phyloP scores from a whole-genome alignment of 2,888 invertebrate species.

The Acanthopleura granulata region DNA sequence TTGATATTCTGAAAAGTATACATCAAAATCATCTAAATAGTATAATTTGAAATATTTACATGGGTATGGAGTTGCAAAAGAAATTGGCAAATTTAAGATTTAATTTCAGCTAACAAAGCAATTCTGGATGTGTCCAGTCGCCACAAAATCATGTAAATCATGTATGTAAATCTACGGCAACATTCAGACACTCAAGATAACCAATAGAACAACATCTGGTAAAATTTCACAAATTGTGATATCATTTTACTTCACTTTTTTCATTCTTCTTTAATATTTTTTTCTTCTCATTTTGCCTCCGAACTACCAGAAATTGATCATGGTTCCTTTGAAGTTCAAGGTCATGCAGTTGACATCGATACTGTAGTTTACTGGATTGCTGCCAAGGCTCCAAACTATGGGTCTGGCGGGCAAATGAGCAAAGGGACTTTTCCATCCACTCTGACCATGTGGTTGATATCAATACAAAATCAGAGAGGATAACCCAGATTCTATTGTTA shows the following conservation, averaged over 20 bases:
- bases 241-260: too few relatives aligned
- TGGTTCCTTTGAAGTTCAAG: background rate
- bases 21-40: background rate
- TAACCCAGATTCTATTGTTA: conserved; percentile 9
- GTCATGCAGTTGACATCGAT: background rate
- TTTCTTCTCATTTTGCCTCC: too few relatives aligned
- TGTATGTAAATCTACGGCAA: too few relatives aligned
- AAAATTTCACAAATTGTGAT: too few relatives aligned
- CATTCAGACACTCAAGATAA: too few relatives aligned
- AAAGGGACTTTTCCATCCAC: background rate
- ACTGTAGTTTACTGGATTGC: background rate
- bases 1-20: conserved; percentile 78
- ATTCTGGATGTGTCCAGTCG: too few relatives aligned
- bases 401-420: background rate
- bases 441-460: conserved; percentile 4
- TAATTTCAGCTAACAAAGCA: background rate
- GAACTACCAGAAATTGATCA: too few relatives aligned
- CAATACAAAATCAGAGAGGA: conserved; percentile 4
- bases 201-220: too few relatives aligned
- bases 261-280: too few relatives aligned
- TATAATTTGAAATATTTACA: too few relatives aligned
- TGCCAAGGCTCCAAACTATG: background rate
- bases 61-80: background rate
- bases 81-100: background rate
- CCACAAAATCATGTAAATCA: too few relatives aligned